phyloP scores from a whole-genome alignment of 2,888 invertebrate species.

The Allygus modestus region DNA sequence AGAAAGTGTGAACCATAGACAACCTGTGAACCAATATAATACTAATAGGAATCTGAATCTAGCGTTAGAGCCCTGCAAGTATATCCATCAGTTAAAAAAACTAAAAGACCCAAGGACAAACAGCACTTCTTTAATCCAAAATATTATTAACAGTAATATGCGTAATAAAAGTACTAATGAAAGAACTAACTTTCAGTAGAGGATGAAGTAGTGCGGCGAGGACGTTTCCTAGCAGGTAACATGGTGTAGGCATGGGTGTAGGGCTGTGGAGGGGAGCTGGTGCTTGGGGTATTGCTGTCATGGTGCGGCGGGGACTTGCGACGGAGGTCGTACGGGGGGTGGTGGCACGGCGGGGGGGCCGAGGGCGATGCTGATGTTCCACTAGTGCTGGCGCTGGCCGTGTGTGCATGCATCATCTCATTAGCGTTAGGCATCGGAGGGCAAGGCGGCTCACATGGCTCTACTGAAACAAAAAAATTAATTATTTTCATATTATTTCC shows the following conservation, averaged over 20 bases:
- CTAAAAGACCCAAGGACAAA: no score
- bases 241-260: constrained; percentile 77
- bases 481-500: background rate
- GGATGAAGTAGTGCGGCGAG: constrained; percentile 82
- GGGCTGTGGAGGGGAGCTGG: constrained; percentile 74
- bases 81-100: no score
- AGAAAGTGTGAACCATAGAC: no score
- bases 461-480: constrained; percentile 76
- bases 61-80: no score
- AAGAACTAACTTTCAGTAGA: constrained; percentile 75
- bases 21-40: no score
- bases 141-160: no score
- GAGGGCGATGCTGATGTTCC: constrained; percentile 70
- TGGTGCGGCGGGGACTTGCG: constrained; percentile 88
- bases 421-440: constrained; percentile 62
- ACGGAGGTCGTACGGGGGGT: constrained; percentile 93
- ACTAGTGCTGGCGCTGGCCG: constrained; percentile 75
- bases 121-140: no score
- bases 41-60: no score
- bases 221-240: constrained; percentile 91
- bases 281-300: constrained; percentile 75
- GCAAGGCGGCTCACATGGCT: constrained; percentile 87
- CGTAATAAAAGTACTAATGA: no score
- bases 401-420: constrained; percentile 72
- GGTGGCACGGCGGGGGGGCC: constrained; percentile 75